phyloP scores from a whole-genome alignment of 2,797 vertebrate genomes.

The Rhabdomys pumilio region DNA sequence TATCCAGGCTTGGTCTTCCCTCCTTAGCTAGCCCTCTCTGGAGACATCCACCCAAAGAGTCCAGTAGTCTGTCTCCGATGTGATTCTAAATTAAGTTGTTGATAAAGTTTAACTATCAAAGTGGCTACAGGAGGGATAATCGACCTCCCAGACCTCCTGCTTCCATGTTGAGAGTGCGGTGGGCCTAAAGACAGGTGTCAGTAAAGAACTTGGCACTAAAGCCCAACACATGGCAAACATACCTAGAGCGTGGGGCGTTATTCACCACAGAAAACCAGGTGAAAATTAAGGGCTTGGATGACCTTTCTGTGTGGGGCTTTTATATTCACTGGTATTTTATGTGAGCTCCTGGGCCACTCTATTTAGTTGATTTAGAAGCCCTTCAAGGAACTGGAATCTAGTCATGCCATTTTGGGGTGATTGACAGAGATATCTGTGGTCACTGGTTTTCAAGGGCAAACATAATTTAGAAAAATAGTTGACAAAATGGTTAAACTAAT shows the following conservation, averaged over 20 bases:
- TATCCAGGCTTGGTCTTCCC: not conserved
- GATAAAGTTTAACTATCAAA: not conserved
- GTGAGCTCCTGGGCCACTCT: not conserved
- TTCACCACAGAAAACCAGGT: constrained; percentile 54
- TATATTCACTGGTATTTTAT: constrained; percentile 62
- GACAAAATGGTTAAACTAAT: constrained; percentile 21
- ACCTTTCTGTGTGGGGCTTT: constrained; percentile 57
- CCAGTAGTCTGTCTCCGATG: not conserved
- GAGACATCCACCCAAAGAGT: not conserved
- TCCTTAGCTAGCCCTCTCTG: not conserved
- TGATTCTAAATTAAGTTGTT: not conserved
- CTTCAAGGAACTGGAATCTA: constrained; percentile 53
- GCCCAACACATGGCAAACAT: not conserved
- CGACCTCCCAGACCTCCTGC: not conserved
- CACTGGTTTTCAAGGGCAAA: not conserved
- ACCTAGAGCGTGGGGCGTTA: constrained; percentile 12
- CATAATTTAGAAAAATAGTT: constrained; percentile 50
- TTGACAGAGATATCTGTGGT: constrained; percentile 70
- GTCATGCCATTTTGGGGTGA: constrained; percentile 40
- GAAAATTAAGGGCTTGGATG: not conserved
- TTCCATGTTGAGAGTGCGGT: not conserved
- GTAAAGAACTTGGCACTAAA: not conserved
- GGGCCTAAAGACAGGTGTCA: not conserved
- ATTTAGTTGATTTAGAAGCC: constrained; percentile 73
- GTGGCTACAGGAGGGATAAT: not conserved